These are phyloP conservation scores for Cancer borealis DNA, from an alignment of 2,888 invertebrate species.

Conservation along the genomic window DNA sequence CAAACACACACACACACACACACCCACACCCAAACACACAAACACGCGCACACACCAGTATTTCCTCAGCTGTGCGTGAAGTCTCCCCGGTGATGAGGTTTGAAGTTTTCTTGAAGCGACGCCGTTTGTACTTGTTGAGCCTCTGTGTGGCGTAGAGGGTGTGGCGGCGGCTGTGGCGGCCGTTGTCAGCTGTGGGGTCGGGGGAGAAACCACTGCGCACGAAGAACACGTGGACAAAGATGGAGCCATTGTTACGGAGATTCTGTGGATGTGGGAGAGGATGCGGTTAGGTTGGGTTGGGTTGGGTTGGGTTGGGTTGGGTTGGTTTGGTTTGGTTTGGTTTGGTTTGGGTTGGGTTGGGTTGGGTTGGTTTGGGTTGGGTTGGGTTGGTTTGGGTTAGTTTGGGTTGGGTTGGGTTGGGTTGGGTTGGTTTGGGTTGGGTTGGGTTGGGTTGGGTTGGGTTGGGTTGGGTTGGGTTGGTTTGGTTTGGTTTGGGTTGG, in stretches of 20 bases:
- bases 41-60: constrained; percentile 81
- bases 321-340: not conserved
- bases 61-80: constrained; percentile 86
- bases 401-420: no score
- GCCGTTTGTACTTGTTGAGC: constrained; percentile 94
- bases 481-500: no score
- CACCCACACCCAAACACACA: no score
- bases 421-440: no score
- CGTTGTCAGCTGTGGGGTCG: constrained; percentile 86
- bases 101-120: constrained; percentile 91
- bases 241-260: constrained; percentile 93
- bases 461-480: no score
- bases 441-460: no score
- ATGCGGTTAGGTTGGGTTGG: not conserved
- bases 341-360: not conserved
- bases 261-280: constrained; percentile 78
- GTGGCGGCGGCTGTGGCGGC: constrained; percentile 85
- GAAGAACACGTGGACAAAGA: constrained; percentile 94
- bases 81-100: constrained; percentile 96
- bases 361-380: no score
- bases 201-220: constrained; percentile 90
- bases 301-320: not conserved
- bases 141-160: constrained; percentile 88
- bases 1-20: not conserved
- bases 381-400: no score